Evolutionary conservation across 1,140 invertebrate species (phyloP), one percentile per base, ranked within the genome.

Genomic region (Melanaphis sacchari): DNA sequence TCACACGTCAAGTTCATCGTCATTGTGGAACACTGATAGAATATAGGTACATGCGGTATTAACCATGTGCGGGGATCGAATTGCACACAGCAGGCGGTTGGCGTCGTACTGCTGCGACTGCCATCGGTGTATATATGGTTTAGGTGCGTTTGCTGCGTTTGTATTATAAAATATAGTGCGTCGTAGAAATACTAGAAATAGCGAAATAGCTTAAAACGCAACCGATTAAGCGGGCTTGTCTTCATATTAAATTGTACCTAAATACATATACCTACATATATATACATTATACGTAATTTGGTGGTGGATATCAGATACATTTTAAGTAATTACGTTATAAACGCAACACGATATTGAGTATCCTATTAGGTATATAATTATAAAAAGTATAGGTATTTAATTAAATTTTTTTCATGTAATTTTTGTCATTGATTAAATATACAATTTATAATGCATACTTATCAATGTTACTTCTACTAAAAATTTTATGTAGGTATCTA

Each of bases 61-160:
- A 76, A 76, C 59, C 59, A 76, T 76, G 59, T 76, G 59, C 59
- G 59, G 59, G 59, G 59, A 76, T 76, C 59, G 59, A 76, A 76
- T 76, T 76, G 59, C 59, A 76, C 59, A 76, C 59, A 76, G 59
- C 15, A 76, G 59, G 59, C 15, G 59, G 59, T 76, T 76, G 59
- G 59, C 59, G 59, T n/a, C 59, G n/a, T 31, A 76, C 59, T 66
- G 59, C 31, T 15, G 59, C 15, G 59, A 66, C 59, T 76, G 59
- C n/a, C 15, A n/a, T n/a, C 11, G 31, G 59, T 76, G 31, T 76
- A 76, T 76, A 76, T 76, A 76, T 76, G 59, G 59, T n/a, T 76
- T 76, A n/a, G 59, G 59, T 76, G 59, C 59, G 59, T 66, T 66
- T 66, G 31, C 54, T 59, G 54, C 54, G 54, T 59, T 59, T 76